Evolutionary conservation across 2,888 invertebrate genomes (phyloP).

Genomic region (Dicyrtoma fusca): DNA sequence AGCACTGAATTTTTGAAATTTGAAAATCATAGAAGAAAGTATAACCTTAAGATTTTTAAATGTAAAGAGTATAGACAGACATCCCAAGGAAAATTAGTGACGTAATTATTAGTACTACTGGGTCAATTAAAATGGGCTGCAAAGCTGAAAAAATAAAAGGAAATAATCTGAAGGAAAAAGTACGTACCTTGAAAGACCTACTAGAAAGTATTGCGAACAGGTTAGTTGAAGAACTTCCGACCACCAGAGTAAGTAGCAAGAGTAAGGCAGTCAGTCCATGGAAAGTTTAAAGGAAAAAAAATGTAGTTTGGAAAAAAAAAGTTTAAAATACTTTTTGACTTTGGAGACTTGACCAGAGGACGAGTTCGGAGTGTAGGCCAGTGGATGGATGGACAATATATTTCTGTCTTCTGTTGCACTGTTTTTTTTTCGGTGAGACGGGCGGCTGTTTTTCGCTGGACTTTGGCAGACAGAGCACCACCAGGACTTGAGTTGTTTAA

Average conservation of each 20-base stretch:
- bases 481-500: slow-evolving; percentile 33
- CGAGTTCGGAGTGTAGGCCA: not conserved
- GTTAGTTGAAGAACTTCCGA: not conserved
- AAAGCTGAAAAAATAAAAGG: too few relatives aligned
- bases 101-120: too few relatives aligned
- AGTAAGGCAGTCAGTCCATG: not conserved
- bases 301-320: not conserved
- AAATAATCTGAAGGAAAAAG: too few relatives aligned
- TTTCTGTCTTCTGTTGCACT: slow-evolving; percentile 1
- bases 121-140: too few relatives aligned
- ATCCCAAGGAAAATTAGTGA: too few relatives aligned
- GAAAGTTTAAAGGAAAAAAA: slow-evolving; percentile 4
- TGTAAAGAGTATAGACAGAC: too few relatives aligned
- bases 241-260: not conserved
- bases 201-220: slow-evolving; percentile 7
- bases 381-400: not conserved
- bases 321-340: not conserved
- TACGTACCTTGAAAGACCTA: slow-evolving; percentile 6
- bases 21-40: too few relatives aligned
- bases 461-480: slow-evolving; percentile 14
- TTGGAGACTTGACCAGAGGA: not conserved
- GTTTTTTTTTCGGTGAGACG: slow-evolving; percentile 4
- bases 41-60: too few relatives aligned
- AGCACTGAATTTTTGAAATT: too few relatives aligned
- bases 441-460: slow-evolving; percentile 12